These are phyloP conservation scores for Esox masquinongy DNA, from an alignment of 2,797 vertebrate species.

Conservation along the genomic window DNA sequence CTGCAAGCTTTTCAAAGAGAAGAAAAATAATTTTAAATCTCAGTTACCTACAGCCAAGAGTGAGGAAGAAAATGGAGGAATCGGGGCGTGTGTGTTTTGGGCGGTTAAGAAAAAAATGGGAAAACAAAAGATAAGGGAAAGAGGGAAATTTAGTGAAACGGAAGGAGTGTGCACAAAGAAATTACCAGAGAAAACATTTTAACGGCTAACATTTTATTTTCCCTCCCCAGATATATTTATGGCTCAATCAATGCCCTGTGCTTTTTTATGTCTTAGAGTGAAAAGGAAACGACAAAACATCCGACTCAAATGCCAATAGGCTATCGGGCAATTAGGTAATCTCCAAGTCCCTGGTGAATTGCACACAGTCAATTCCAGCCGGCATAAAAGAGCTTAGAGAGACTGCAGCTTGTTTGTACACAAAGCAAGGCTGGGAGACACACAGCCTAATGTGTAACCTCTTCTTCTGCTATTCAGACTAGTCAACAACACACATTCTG, in stretches of 20 bases:
- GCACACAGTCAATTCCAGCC: slow-evolving; percentile 15
- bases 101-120: neutral
- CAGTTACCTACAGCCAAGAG: neutral
- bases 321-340: slow-evolving; percentile 36
- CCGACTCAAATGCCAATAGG: slow-evolving; percentile 15
- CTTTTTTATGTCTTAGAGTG: slow-evolving; percentile 26
- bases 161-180: neutral
- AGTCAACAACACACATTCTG: neutral
- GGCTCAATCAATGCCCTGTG: slow-evolving; percentile 8
- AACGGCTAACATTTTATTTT: neutral
- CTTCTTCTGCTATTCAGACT: slow-evolving; percentile 12
- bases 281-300: slow-evolving; percentile 18
- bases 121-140: neutral
- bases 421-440: neutral
- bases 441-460: neutral
- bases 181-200: neutral
- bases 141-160: neutral
- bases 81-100: neutral
- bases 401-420: slow-evolving; percentile 11
- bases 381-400: slow-evolving; percentile 10
- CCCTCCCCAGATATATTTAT: slow-evolving; percentile 2
- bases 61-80: neutral
- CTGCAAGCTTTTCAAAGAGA: neutral
- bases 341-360: slow-evolving; percentile 33
- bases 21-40: neutral